phyloP scores from a whole-genome alignment of 2,113 vertebrate species.

The Psettodes erumei region DNA sequence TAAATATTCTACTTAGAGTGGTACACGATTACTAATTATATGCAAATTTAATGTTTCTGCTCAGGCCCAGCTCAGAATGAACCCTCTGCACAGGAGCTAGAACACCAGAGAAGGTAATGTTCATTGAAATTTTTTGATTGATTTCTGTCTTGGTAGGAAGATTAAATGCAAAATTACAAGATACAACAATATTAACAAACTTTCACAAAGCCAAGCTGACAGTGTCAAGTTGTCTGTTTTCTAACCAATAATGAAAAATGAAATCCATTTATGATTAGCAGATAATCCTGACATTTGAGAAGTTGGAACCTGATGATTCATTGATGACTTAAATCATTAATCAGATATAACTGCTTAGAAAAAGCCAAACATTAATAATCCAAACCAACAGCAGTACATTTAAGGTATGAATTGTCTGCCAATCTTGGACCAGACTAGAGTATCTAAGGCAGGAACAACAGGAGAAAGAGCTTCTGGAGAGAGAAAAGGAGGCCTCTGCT shows the following conservation, averaged over 20 bases:
- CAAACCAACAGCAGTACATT: not conserved
- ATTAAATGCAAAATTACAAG: no score
- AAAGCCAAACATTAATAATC: not conserved
- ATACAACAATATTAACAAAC: no score
- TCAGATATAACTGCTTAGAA: not conserved
- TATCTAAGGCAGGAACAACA: conserved; percentile 59
- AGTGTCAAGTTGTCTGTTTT: no score
- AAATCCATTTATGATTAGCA: no score
- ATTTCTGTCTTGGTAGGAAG: no score
- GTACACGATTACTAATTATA: not conserved
- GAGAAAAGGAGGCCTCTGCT: conserved; percentile 31
- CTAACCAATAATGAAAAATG: not conserved
- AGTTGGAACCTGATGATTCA: not conserved
- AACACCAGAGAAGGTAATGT: conserved; percentile 85
- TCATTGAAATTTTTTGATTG: no score
- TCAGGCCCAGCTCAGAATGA: conserved; percentile 72
- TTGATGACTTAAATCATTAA: not conserved
- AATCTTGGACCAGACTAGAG: conserved; percentile 45
- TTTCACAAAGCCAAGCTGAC: no score
- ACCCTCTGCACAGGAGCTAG: conserved; percentile 79
- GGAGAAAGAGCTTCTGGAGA: conserved; percentile 57
- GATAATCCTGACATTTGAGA: not conserved
- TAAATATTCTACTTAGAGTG: no score
- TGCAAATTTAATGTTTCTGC: not conserved
- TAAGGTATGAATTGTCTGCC: not conserved